Base-by-base conservation (phyloP, 2,113 vertebrate species). In the Arizona elegans region DNA sequence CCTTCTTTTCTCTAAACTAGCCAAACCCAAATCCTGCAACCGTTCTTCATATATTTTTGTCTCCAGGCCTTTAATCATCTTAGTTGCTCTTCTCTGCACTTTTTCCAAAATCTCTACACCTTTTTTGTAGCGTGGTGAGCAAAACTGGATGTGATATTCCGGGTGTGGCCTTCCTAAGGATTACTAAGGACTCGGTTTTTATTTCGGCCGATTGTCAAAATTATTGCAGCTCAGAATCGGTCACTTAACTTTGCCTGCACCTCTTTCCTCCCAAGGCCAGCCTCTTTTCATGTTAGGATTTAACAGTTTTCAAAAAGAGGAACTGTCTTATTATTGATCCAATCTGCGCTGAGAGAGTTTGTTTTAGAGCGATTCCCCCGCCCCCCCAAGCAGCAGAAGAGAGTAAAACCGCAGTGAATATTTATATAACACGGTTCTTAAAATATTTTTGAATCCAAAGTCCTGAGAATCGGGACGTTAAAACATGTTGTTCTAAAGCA, bases 401-500 rank as follows among this genome's bases (percentile, higher is more conserved):
- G 70, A 19, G 15, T 19, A 81, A 81, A 38, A 33, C n/a, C 7
- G 29, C 87, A 9, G 52, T n/a, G 3, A 17, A 47, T 50, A 65
- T 65, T 90, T 90, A 90, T 26, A 29, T 15, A 62, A 58, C 33
- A 52, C 26, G 8, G 58, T n/a, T 50, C 59, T 50, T n/a, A 53
- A 33, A 53, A 53, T 33, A 15, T 23, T 29, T 33, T 65, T 5
- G 9, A 62, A 23, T 90, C 50, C 15, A 2, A 52, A 24, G 90
- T 85, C 93, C 93, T 33, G 3, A 85, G 91, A 88, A 58, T 88
- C 70, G 53, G 50, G 91, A 47, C 23, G 55, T 47, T 65, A 13
- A 65, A 33, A 10, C 21, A 92, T 91, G 96, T 90, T 2, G 58
- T 86, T 89, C 91, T 53, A 94, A 94, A 92, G 0, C 15, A 91